Evolutionary conservation across 2,888 invertebrate species (phyloP).

Genomic region (Corbicula japonica): DNA sequence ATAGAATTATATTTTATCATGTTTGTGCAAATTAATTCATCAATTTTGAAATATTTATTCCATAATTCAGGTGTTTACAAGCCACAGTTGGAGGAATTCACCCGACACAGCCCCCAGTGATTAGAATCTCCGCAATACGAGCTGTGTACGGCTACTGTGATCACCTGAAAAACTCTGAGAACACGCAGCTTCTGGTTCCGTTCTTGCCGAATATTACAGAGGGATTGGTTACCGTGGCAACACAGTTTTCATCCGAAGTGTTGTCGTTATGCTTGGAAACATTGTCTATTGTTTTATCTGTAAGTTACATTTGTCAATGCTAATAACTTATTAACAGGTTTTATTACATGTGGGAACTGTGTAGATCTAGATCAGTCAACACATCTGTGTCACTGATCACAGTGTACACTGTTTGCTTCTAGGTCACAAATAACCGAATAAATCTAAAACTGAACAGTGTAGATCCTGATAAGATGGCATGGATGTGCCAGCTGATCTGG

Average conservation of each 20-base stretch:
- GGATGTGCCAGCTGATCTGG: too few relatives aligned
- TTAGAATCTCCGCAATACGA: conserved; percentile 88
- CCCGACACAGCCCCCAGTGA: conserved; percentile 88
- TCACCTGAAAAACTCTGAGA: conserved; percentile 87
- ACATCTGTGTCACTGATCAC: too few relatives aligned
- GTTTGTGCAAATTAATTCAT: too few relatives aligned
- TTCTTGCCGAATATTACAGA: conserved; percentile 88
- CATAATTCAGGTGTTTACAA: conserved; percentile 87
- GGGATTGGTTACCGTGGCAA: conserved; percentile 88
- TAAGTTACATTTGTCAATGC: too few relatives aligned
- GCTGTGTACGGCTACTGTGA: conserved; percentile 88
- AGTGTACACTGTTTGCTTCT: too few relatives aligned
- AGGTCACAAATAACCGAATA: too few relatives aligned
- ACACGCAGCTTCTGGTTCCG: conserved; percentile 86
- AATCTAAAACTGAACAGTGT: too few relatives aligned
- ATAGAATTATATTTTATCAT: too few relatives aligned
- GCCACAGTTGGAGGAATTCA: conserved; percentile 88
- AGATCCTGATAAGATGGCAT: too few relatives aligned
- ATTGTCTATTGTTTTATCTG: conserved; percentile 88
- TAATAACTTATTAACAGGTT: too few relatives aligned
- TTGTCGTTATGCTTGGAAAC: conserved; percentile 88
- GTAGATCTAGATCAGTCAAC: too few relatives aligned
- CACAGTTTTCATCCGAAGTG: conserved; percentile 88
- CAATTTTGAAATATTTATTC: neutral
- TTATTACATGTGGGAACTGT: too few relatives aligned